A percentile compares a stretch with the other conserved stretches of the same genome.
Conservation (phyloP, 2,888 invertebrate genomes). For the Arge pagana region DNA sequence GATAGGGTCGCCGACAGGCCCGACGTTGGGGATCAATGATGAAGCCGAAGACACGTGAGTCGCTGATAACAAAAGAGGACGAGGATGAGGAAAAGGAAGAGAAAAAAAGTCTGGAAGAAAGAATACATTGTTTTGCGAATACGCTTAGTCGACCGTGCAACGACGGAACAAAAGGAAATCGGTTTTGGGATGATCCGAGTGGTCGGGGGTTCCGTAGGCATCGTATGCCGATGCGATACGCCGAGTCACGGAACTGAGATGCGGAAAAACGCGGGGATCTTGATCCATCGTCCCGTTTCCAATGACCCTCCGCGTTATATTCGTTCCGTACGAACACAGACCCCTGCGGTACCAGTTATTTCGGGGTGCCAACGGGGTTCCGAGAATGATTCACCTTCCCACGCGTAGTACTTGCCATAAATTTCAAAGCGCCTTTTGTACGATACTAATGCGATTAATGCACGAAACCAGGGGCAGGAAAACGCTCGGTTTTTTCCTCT, state of each 20-base stretch:
- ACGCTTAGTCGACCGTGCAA: not conserved
- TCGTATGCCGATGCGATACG: not conserved
- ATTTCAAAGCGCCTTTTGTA: not conserved
- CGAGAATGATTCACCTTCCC: slow-evolving; percentile 7
- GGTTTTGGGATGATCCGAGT: slow-evolving; percentile 7
- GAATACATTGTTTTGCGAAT: slow-evolving; percentile 7
- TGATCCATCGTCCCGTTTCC: slow-evolving; percentile 3
- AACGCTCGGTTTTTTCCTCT: no score
- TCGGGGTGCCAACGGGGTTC: slow-evolving; percentile 6
- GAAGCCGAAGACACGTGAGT: slow-evolving; percentile 6
- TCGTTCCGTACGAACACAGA: no score
- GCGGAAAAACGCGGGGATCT: slow-evolving; percentile 2
- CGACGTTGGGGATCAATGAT: slow-evolving; percentile 5
- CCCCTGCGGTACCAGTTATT: not conserved
- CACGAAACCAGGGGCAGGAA: not conserved
- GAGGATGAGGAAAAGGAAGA: no score
- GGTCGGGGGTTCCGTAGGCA: not conserved
- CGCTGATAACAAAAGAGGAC: not conserved
- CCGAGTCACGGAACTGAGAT: not conserved
- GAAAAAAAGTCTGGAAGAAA: not conserved
- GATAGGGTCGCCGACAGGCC: no score
- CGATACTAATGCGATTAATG: slow-evolving; percentile 10
- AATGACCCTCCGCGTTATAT: not conserved
- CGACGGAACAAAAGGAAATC: slow-evolving; percentile 10
- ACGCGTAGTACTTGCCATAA: slow-evolving; percentile 7